A percentile compares a stretch with the other conserved stretches of the same genome.
These are phyloP conservation scores for Brassicogethes aeneus DNA, from an alignment of 2,888 invertebrate genomes.

Conservation along the genomic window DNA sequence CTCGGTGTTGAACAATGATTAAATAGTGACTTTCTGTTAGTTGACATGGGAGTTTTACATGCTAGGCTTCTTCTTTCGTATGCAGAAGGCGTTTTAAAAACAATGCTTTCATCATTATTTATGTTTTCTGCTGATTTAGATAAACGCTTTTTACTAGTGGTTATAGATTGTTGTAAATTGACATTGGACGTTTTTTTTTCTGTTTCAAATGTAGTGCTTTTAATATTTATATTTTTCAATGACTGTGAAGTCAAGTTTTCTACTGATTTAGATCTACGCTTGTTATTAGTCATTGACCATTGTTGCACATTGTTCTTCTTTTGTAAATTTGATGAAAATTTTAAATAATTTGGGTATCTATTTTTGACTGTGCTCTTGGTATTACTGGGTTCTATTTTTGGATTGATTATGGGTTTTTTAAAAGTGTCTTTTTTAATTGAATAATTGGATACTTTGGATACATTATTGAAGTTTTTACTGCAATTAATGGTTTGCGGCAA, in stretches of 20 bases:
- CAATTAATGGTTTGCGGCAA: too few relatives aligned
- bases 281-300: neutral
- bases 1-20: slow-evolving; percentile 6
- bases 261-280: neutral
- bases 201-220: neutral
- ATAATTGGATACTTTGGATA: too few relatives aligned
- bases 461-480: too few relatives aligned
- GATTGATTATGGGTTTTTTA: neutral
- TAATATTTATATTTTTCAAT: neutral
- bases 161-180: too few relatives aligned
- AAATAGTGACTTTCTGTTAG: slow-evolving; percentile 8
- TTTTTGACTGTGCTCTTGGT: neutral
- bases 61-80: slow-evolving; percentile 17
- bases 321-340: neutral
- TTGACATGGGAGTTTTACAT: slow-evolving; percentile 9
- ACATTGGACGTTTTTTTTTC: too few relatives aligned
- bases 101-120: slow-evolving; percentile 9
- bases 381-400: neutral
- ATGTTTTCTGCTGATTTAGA: neutral
- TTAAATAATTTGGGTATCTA: neutral
- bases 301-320: neutral
- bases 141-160: too few relatives aligned
- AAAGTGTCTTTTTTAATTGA: neutral
- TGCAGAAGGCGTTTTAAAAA: slow-evolving; percentile 22
- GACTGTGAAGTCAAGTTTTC: neutral